Evolutionary conservation across 2,113 vertebrate species (phyloP), one percentile per base, ranked within the genome.

Genomic region (Charina bottae): DNA sequence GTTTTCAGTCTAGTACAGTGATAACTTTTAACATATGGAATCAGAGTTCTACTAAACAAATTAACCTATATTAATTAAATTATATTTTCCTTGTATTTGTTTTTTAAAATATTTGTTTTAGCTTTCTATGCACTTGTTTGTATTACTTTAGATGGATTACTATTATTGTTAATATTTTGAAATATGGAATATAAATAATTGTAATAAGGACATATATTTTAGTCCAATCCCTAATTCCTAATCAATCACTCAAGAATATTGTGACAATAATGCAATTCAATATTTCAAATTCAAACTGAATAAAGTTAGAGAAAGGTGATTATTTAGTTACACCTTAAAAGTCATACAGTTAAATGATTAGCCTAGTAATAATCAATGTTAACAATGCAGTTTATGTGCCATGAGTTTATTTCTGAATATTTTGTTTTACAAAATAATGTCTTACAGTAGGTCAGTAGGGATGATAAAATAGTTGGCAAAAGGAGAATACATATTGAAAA

Each of bases 11-110:
- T 58, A 28, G 55, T 62, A 13, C 53, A 56, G 93, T 64, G 54
- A 10, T 62, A 78, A 24, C 1, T n/a, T 58, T 78, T 72, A 59
- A 12, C 15, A 90, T 49, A 88, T 46, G 92, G 91, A 92, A 49
- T 85, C 89, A 87, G 9, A 55, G 54, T n/a, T 13, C 92, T 86
- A 91, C 90, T 88, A 21, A 92, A 49, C 37, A 88, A 92, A 19
- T 12, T 59, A 58, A 92, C 58, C 49, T 49, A 49, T 2, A 49
- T 49, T 0, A 49, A 49, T 49, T 49, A 49, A 49, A 5, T 49
- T 4, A 49, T 49, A 49, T 49, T 7, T 49, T 49, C 49, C 6
- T 4, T 49, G 49, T 49, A 6, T 49, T 49, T 49, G 49, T 49
- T 49, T 49, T 7, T 49, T 49, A 49, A 49, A 49, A 49, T 49